Evolutionary conservation across 2,113 vertebrate genomes (phyloP).

Genomic region (Argyrosomus japonicus): DNA sequence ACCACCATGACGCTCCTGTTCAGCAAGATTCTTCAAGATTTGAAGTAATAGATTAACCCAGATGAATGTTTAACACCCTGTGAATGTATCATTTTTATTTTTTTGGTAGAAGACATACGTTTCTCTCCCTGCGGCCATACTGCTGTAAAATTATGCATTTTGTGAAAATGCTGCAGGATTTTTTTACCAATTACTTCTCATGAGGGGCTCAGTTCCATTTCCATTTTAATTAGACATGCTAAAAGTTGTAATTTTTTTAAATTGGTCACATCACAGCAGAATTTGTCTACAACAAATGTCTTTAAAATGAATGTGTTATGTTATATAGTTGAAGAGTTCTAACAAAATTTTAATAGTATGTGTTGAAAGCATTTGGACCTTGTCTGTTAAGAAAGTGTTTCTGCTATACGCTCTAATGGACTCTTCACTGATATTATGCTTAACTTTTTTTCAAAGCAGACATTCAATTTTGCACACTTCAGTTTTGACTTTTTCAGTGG

Average conservation of each 20-base stretch:
- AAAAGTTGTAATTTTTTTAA: constrained; percentile 8
- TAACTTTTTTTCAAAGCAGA: no score
- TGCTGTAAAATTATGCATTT: constrained; percentile 24
- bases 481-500: not conserved
- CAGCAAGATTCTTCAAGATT: not conserved
- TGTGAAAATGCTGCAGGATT: constrained; percentile 37
- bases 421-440: not conserved
- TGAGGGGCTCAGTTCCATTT: constrained; percentile 11
- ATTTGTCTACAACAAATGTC: not conserved
- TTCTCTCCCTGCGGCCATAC: not conserved
- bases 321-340: not conserved
- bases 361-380: not conserved
- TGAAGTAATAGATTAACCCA: constrained; percentile 54
- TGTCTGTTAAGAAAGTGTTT: no score
- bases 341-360: not conserved
- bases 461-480: not conserved
- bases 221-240: constrained; percentile 34
- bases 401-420: not conserved
- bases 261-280: constrained; percentile 18
- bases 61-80: constrained; percentile 15
- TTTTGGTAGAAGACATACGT: constrained; percentile 33
- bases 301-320: constrained; percentile 1
- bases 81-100: constrained; percentile 44
- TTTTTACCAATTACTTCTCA: constrained; percentile 10
- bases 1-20: constrained; percentile 9